Percentiles rank a stretch among this genome's conserved stretches.
phyloP scores from a whole-genome alignment of 2,113 vertebrate species.

The Paralichthys olivaceus region DNA sequence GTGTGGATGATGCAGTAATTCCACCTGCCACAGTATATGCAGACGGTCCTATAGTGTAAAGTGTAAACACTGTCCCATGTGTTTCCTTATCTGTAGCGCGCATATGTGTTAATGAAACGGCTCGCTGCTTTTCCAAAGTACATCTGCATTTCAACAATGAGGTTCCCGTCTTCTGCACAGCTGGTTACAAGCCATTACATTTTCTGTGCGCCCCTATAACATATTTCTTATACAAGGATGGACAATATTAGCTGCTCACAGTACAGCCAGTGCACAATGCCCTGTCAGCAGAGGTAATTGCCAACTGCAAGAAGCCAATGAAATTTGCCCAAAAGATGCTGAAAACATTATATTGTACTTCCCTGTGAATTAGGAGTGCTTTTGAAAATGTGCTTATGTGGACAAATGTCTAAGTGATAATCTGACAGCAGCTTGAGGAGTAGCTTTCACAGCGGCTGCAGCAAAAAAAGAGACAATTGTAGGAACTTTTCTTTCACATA shows the following conservation, averaged over 20 bases:
- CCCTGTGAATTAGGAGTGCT: conserved; percentile 34
- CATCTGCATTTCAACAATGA: conserved; percentile 33
- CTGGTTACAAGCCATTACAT: conserved; percentile 25
- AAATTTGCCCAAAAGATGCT: conserved; percentile 49
- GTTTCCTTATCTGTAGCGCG: conserved; percentile 42
- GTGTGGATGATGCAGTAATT: conserved; percentile 2
- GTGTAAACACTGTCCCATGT: background rate
- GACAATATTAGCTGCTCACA: conserved; percentile 20
- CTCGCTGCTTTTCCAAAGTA: background rate
- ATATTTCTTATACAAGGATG: conserved; percentile 35
- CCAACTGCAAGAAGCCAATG: conserved; percentile 29
- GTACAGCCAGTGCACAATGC: conserved; percentile 30
- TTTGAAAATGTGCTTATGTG: conserved; percentile 60
- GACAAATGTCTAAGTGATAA: conserved; percentile 41
- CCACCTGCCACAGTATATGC: background rate
- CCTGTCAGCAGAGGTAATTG: conserved; percentile 61
- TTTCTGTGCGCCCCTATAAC: conserved; percentile 9
- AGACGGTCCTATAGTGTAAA: conserved; percentile 15
- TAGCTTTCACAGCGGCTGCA: conserved; percentile 17
- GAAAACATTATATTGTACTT: conserved; percentile 50
- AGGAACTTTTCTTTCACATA: conserved; percentile 26
- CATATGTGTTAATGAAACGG: conserved; percentile 43
- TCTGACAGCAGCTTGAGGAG: conserved; percentile 44
- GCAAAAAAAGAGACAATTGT: conserved; percentile 11
- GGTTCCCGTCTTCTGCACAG: conserved; percentile 7